These are phyloP conservation scores for Cryptoblepharus egeriae DNA, from an alignment of 2,797 vertebrate genomes.

Conservation along the genomic window DNA sequence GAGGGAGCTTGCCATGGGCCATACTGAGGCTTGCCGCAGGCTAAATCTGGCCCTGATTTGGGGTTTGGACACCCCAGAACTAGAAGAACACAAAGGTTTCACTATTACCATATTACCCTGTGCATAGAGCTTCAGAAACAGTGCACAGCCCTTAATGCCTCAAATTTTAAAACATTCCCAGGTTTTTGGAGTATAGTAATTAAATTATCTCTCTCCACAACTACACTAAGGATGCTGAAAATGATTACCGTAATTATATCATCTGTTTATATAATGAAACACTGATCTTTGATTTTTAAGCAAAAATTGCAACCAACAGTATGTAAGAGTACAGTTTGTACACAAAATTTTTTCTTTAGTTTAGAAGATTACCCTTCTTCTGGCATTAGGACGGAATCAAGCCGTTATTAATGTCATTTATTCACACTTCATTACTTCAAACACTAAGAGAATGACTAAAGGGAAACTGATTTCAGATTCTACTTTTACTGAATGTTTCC, in stretches of 20 bases:
- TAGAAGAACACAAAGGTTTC: too few species aligned
- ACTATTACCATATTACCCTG: too few species aligned
- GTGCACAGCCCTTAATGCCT: too few species aligned
- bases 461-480: conserved; percentile 11
- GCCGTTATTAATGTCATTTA: conserved; percentile 3
- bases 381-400: background rate
- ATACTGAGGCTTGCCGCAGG: too few species aligned
- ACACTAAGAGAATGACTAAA: conserved; percentile 18
- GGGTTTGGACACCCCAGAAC: too few species aligned
- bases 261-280: background rate
- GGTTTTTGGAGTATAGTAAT: background rate
- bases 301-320: background rate
- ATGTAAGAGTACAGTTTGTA: background rate
- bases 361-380: conserved; percentile 3
- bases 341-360: background rate
- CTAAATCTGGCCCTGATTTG: too few species aligned
- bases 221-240: background rate
- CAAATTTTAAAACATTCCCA: background rate
- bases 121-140: background rate
- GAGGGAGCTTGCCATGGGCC: too few species aligned
- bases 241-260: background rate
- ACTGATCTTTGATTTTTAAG: background rate
- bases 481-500: background rate
- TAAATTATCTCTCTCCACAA: background rate
- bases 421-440: conserved; percentile 15